Conservation (phyloP, 2,888 invertebrate species). For the Acleris laterana region DNA sequence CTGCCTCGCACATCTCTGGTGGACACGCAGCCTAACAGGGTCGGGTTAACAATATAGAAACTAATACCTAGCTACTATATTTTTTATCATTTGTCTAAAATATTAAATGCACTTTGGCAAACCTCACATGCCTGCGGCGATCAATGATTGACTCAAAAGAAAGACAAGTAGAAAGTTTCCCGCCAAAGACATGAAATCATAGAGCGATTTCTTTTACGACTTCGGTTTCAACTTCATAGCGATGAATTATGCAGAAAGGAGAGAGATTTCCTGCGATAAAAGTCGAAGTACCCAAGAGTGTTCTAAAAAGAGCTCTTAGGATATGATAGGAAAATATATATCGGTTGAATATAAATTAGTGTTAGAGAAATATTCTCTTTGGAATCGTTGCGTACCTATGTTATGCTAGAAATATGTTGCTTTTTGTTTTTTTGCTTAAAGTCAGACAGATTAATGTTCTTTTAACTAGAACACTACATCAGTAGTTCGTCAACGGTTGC, state of each 20-base stretch:
- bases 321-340: slow-evolving; percentile 59
- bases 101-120: slow-evolving; percentile 36
- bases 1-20: too few relatives aligned
- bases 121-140: slow-evolving; percentile 53
- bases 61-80: slow-evolving; percentile 9
- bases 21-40: too few relatives aligned
- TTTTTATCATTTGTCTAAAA: background rate
- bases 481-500: too few relatives aligned
- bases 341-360: slow-evolving; percentile 38
- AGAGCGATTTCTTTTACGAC: slow-evolving; percentile 84
- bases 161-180: slow-evolving; percentile 78
- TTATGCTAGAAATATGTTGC: too few relatives aligned
- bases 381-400: background rate
- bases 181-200: slow-evolving; percentile 82
- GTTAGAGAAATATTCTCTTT: slow-evolving; percentile 13
- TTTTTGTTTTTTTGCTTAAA: too few relatives aligned
- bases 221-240: slow-evolving; percentile 83
- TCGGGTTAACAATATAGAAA: too few relatives aligned
- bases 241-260: slow-evolving; percentile 83
- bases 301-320: slow-evolving; percentile 76
- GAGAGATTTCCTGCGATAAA: slow-evolving; percentile 82
- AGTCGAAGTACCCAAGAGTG: slow-evolving; percentile 80
- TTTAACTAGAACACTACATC: too few relatives aligned
- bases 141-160: slow-evolving; percentile 68
- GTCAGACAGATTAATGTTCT: too few relatives aligned